Evolutionary conservation across 1,140 invertebrate species (phyloP), one percentile per base, ranked within the genome.

Genomic region (Lucilia sericata): DNA sequence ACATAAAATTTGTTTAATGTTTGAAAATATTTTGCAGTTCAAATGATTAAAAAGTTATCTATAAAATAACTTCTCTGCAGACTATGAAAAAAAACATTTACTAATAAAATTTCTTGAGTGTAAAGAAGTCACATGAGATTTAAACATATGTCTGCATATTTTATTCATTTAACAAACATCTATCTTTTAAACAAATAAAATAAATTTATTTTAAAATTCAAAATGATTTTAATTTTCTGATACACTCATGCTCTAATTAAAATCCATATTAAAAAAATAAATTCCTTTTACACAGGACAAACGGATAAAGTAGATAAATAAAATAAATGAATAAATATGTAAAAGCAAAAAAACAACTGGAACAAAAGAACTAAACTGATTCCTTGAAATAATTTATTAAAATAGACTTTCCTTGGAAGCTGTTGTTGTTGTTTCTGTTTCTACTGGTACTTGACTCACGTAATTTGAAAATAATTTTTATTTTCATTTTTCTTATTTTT

Each of bases 401-500:
- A 55, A 55, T 17, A 14, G 51, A 8, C 51, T 17, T 55, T 55
- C 51, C 2, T 55, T 14, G 12, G 51, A 42, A 8, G 7, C 0
- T 42, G 42, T 8, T 42, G 42, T 30, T 30, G 25, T 2, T 30
- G 25, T 30, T 30, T 1, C 25, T 30, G 25, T 30, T 30, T 30
- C 42, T 42, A 5, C 42, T 42, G 42, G 42, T 42, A 30, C 25
- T 42, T 12, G 51, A 55, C 5, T 55, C 51, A 55, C 51, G 51
- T 55, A 55, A 55, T 55, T 55, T 13, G 51, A 55, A 55, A 55
- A 55, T 55, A 55, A 55, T 55, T 55, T 55, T n/a, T 55, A n/a
- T 55, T 55, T 17, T 55, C 12, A 30, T 55, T 14, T 55, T 55
- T 55, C 13, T 55, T 30, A 30, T 30, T 30, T 30, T 55, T 55